Evolutionary conservation across 1,140 invertebrate genomes (phyloP).

Genomic region (Harlomillsia oculata): DNA sequence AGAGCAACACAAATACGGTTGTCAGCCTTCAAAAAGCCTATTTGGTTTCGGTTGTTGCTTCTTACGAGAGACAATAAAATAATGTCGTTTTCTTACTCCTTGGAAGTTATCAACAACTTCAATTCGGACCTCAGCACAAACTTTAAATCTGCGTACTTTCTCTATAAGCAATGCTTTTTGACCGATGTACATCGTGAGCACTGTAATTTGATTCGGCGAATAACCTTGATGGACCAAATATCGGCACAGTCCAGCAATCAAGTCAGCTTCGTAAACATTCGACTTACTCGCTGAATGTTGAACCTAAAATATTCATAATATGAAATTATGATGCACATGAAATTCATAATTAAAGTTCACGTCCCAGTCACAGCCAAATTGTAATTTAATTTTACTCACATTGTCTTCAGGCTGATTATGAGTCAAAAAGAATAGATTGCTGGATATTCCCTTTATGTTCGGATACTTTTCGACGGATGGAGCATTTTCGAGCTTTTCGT

Average conservation of each 20-base stretch:
- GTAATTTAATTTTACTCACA: not conserved
- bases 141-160: conserved; percentile 34
- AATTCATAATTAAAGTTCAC: not conserved
- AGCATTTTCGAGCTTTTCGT: conserved; percentile 32
- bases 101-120: conserved; percentile 71
- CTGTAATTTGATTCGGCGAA: conserved; percentile 50
- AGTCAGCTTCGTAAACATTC: conserved; percentile 53
- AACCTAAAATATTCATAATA: conserved; percentile 27
- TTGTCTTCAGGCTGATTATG: conserved; percentile 28
- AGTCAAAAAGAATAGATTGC: conserved; percentile 36
- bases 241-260: conserved; percentile 46
- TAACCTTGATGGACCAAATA: conserved; percentile 54
- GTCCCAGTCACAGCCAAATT: too few species aligned
- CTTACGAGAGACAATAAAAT: conserved; percentile 72
- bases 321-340: not conserved
- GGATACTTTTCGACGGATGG: conserved; percentile 26
- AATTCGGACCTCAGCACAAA: conserved; percentile 44
- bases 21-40: conserved; percentile 64
- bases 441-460: conserved; percentile 29
- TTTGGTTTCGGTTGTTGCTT: conserved; percentile 54
- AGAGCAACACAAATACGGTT: conserved; percentile 77
- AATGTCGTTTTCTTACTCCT: conserved; percentile 75
- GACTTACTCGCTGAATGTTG: conserved; percentile 45
- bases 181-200: conserved; percentile 57
- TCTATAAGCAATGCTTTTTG: conserved; percentile 39